Conservation (phyloP, 2,888 invertebrate genomes). For the Nomada lathburiana region DNA sequence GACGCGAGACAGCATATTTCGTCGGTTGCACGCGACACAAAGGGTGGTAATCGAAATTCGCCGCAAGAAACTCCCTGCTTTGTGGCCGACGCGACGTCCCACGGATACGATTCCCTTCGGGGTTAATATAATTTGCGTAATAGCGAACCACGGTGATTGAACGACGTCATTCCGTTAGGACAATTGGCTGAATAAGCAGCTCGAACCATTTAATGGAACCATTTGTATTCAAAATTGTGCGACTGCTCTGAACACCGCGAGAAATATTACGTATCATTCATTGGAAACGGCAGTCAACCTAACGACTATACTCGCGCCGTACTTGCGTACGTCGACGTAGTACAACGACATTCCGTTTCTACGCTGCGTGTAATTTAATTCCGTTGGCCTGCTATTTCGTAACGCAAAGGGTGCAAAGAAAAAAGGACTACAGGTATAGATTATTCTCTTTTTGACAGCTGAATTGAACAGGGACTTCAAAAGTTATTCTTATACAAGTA, state of each 20-base stretch:
- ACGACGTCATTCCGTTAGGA: slow-evolving; percentile 71
- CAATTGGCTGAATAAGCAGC: slow-evolving; percentile 60
- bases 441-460: too few species aligned
- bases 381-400: too few species aligned
- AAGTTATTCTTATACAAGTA: too few species aligned
- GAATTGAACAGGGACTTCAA: too few species aligned
- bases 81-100: slow-evolving; percentile 24
- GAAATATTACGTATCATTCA: slow-evolving; percentile 53
- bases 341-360: not conserved
- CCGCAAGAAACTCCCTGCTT: slow-evolving; percentile 37
- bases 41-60: slow-evolving; percentile 48
- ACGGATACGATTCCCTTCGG: slow-evolving; percentile 39
- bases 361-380: not conserved
- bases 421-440: not conserved
- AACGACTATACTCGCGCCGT: slow-evolving; percentile 27
- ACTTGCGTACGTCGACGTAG: slow-evolving; percentile 23
- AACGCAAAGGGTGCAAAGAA: too few species aligned
- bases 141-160: slow-evolving; percentile 68
- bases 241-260: slow-evolving; percentile 30
- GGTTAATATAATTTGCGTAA: slow-evolving; percentile 58
- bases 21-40: not conserved
- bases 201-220: slow-evolving; percentile 53
- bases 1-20: slow-evolving; percentile 15
- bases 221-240: slow-evolving; percentile 57
- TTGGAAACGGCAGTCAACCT: slow-evolving; percentile 45